A percentile compares a stretch with the other conserved stretches of the same genome.
These are phyloP conservation scores for Eupithecia centaureata DNA, from an alignment of 2,888 invertebrate genomes.

Conservation along the genomic window DNA sequence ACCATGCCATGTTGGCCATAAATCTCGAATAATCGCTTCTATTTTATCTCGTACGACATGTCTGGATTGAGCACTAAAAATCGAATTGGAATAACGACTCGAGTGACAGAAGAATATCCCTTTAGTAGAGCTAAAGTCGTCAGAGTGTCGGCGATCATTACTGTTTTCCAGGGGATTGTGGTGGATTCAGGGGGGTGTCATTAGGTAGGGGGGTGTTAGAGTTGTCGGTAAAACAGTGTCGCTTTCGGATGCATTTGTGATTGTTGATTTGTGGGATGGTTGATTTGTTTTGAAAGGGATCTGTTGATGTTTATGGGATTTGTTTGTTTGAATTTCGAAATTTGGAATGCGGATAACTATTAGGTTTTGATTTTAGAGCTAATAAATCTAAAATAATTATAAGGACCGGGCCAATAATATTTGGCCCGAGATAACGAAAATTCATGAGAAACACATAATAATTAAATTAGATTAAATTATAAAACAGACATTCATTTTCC, in stretches of 20 bases:
- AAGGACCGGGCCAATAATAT: no score
- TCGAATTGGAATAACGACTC: conserved; percentile 38
- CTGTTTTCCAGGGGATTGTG: conserved; percentile 48
- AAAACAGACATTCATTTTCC: no score
- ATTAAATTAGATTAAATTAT: no score
- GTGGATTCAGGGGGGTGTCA: conserved; percentile 41
- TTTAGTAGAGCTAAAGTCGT: conserved; percentile 45
- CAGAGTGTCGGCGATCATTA: conserved; percentile 48
- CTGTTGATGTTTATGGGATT: conserved; percentile 15
- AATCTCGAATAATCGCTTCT: conserved; percentile 27
- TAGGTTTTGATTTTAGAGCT: no score
- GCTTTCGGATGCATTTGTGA: conserved; percentile 33
- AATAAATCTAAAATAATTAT: no score
- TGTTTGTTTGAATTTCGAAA: conserved; percentile 4
- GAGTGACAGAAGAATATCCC: conserved; percentile 45
- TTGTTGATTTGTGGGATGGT: conserved; percentile 26
- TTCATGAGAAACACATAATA: no score
- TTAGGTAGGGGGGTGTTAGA: conserved; percentile 37
- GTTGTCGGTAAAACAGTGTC: conserved; percentile 40
- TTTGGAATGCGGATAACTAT: no score
- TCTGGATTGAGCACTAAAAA: conserved; percentile 39
- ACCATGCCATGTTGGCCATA: conserved; percentile 15
- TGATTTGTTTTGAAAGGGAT: conserved; percentile 10
- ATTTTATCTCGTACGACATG: conserved; percentile 22
- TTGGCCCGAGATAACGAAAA: no score